These are phyloP conservation scores for Shinisaurus crocodilurus DNA, from an alignment of 2,113 vertebrate genomes.

Conservation along the genomic window DNA sequence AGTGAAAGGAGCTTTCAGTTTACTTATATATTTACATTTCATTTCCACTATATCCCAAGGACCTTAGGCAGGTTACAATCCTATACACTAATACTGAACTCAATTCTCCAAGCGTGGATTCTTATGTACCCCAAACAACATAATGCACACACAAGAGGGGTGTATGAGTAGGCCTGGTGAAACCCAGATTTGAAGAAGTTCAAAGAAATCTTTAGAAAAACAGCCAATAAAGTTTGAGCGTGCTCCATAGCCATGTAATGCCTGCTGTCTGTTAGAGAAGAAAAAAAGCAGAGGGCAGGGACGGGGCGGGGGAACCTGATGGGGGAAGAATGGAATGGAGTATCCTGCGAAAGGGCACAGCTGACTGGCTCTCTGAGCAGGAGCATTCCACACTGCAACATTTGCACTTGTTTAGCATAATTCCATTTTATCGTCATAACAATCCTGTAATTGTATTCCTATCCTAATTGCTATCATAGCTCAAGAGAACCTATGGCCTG, in stretches of 20 bases:
- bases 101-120: not conserved
- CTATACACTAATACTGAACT: not conserved
- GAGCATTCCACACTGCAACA: not conserved
- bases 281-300: not conserved
- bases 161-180: too few relatives aligned
- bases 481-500: not conserved
- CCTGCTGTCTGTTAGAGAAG: not conserved
- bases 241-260: not conserved
- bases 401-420: not conserved
- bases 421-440: not conserved
- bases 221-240: not conserved
- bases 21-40: not conserved
- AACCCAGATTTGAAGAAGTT: not conserved
- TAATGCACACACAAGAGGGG: not conserved
- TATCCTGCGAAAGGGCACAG: not conserved
- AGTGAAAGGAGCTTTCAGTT: not conserved
- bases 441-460: conserved; percentile 14
- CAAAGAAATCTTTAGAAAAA: not conserved
- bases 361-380: not conserved
- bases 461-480: conserved; percentile 8
- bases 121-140: not conserved
- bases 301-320: not conserved
- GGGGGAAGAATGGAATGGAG: not conserved
- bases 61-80: not conserved
- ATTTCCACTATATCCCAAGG: not conserved